Base-by-base conservation (phyloP, 2,797 vertebrate genomes). In the Pseudocheirus occidentalis region DNA sequence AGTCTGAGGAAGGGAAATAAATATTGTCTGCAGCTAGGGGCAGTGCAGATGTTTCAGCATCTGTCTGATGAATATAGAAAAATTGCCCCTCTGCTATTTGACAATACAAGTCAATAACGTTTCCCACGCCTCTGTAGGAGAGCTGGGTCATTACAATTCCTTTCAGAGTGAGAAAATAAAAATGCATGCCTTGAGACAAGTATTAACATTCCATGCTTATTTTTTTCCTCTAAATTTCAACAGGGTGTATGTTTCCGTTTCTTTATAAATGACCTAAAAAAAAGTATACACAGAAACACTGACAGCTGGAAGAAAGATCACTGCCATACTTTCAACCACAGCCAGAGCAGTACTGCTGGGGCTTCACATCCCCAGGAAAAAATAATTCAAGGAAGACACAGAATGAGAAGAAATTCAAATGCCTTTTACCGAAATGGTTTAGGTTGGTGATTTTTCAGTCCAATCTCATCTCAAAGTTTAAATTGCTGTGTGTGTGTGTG, bases 211-310 rank as follows among this genome's bases (percentile, higher is more conserved):
- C 28, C 59, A 27, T 18, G 21, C 54, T 31, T 6, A 53, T 91
- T 92, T 94, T 46, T 57, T 58, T 40, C 10, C 87, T 56, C 40
- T 87, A 94, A 27, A 90, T 92, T 91, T 59, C 90, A 58, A 56
- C 55, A 55, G 27, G 55, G 81, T 40, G 24, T 24, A 3, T 50
- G 5, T 90, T 50, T 94, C 21, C 55, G 1, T 94, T 73, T 93
- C n/a, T 96, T 96, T 94, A 57, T 50, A 91, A 91, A 55, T 91
- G 92, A 91, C 21, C 73, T 53, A 9, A 93, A 97, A 81, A 81
- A 87, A 95, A 94, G 94, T 46, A 93, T 1, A 81, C 1, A 7
- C 11, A 94, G 54, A 18, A 87, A 92, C 87, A 93, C 0, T 94
- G 89, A 96, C 46, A 92, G 62, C 50, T 94, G 92, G 56, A 94